phyloP scores from a whole-genome alignment of 2,888 invertebrate genomes.

The Gymnoscelis rufifasciata region DNA sequence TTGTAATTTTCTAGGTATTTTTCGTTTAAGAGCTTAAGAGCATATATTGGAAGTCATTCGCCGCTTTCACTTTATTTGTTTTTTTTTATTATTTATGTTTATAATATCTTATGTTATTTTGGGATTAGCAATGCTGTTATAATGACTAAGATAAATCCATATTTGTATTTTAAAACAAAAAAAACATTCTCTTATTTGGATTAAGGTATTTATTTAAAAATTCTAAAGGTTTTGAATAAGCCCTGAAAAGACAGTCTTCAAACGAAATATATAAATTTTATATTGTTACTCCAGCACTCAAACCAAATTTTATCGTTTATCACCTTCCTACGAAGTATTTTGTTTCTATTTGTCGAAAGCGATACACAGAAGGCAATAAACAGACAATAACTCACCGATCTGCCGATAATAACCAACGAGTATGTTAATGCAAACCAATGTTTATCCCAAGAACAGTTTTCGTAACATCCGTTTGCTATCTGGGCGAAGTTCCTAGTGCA shows the following conservation, averaged over 20 bases:
- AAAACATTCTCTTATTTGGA: too few relatives aligned
- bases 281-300: too few relatives aligned
- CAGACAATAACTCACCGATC: slow-evolving; percentile 15
- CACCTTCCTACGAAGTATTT: not conserved
- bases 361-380: slow-evolving; percentile 12
- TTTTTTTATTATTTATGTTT: too few relatives aligned
- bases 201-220: too few relatives aligned
- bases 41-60: not conserved
- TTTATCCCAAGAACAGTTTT: slow-evolving; percentile 34
- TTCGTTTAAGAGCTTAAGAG: not conserved
- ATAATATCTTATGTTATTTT: too few relatives aligned
- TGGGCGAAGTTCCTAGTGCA: slow-evolving; percentile 5
- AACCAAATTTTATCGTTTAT: not conserved
- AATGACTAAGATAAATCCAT: too few relatives aligned
- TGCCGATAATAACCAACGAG: slow-evolving; percentile 15
- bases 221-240: too few relatives aligned
- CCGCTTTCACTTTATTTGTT: not conserved
- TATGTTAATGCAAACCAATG: slow-evolving; percentile 25
- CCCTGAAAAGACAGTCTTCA: too few relatives aligned
- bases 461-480: slow-evolving; percentile 43
- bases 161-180: too few relatives aligned
- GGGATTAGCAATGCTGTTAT: too few relatives aligned
- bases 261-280: too few relatives aligned
- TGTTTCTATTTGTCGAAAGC: slow-evolving; percentile 5
- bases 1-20: not conserved